Base-by-base conservation (phyloP, 1,140 invertebrate species). In the Pachypsylla venusta region DNA sequence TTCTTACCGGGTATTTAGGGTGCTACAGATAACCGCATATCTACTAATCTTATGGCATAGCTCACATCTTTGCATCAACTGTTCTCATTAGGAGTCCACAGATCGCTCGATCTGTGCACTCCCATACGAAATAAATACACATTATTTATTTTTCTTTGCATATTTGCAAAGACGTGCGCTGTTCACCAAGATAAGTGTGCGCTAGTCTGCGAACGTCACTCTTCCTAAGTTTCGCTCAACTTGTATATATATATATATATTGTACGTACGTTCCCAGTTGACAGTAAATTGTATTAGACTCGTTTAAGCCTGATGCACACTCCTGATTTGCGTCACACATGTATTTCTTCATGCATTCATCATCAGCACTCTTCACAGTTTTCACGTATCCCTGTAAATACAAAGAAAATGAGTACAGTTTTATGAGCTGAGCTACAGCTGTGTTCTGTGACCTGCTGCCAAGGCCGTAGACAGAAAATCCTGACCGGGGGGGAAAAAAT, bases 311-410 rank as follows among this genome's bases (percentile, higher is more conserved):
- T 7, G 77, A 76, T n/a, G 84, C 77, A 69, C 89, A 93, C 68
- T 92, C 89, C 20, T 78, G 82, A 68, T 87, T 92, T 1, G 89
- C 89, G 66, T 93, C 86, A 68, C 91, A 94, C 48, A 93, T 77
- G 74, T 80, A 86, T 70, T 79, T 88, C 75, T 82, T 81, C 68
- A 84, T 80, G 69, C 87, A 90, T 61, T 76, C 77, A 64, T 89
- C 85, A 65, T 92, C 84, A 16, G 78, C 77, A n/a, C 81, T 85
- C 58, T 82, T 80, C 65, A 92, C 81, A 3, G 89, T 87, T 67
- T 81, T 80, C 28, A 91, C 81, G 73, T 91, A 93, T 57, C 87
- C 87, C 78, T 83, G 60, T 2, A 68, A 65, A 55, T 54, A 26
- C 19, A 28, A 61, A 61, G 27, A 55, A 24, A 53, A n/a, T n/a